These are phyloP conservation scores for Clusia tigrina DNA, from an alignment of 2,888 invertebrate genomes.

Conservation along the genomic window DNA sequence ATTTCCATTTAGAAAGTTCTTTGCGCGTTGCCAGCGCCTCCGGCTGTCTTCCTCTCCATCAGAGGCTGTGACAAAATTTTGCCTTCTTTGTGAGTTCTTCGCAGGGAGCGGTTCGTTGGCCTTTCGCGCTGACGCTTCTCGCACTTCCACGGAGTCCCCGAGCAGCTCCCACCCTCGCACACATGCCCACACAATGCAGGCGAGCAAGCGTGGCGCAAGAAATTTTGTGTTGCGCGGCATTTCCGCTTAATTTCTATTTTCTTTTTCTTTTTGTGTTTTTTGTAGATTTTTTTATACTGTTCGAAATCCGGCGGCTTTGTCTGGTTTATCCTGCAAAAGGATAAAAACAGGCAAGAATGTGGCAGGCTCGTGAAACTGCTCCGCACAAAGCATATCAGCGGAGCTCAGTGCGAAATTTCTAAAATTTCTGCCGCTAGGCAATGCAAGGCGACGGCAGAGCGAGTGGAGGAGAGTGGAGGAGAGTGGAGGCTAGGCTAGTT, in stretches of 20 bases:
- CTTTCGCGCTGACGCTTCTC: not conserved
- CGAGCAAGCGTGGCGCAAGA: constrained; percentile 1
- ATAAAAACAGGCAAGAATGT: too few relatives aligned
- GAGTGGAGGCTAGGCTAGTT: too few relatives aligned
- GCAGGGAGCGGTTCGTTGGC: not conserved
- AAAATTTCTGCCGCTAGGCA: not conserved
- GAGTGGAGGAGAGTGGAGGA: too few relatives aligned
- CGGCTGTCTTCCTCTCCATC: not conserved
- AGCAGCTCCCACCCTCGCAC: too few relatives aligned
- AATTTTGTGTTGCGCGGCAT: not conserved
- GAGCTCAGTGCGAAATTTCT: not conserved
- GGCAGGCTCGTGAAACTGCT: too few relatives aligned
- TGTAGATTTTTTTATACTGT: constrained; percentile 6
- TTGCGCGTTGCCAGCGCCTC: not conserved
- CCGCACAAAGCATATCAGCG: too few relatives aligned
- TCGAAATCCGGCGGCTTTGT: not conserved
- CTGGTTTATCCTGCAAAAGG: not conserved
- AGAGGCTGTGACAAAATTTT: not conserved
- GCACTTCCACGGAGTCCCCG: too few relatives aligned
- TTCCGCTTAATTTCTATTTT: not conserved
- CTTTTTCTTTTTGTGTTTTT: not conserved
- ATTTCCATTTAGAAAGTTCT: constrained; percentile 20
- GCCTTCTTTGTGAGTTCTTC: not conserved
- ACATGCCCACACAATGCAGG: not conserved
- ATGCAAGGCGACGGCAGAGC: too few relatives aligned